Base-by-base conservation (phyloP, 2,797 vertebrate species). In the Esox masquinongy region DNA sequence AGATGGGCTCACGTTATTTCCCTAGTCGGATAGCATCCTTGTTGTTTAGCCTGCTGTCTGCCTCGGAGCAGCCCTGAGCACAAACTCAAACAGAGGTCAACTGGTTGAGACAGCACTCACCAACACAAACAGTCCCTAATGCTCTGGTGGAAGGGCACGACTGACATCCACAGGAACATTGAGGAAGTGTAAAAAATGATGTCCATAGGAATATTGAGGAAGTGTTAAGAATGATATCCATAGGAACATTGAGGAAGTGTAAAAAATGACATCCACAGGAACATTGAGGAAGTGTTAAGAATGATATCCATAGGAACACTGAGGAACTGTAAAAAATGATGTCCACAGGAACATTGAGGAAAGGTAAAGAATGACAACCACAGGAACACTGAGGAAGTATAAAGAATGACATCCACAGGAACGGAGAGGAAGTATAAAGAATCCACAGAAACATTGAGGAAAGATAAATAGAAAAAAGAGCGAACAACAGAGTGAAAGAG, bases 211-310 rank as follows among this genome's bases (percentile, higher is more conserved):
- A 34, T 1, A 68, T 8, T 39, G 29, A 39, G 14, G 31, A 68
- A 17, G 43, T 47, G 43, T 47, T 2, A 43, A 43, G 1, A 43
- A 11, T 43, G 43, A 4, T 1, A 43, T 11, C 43, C 11, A 36
- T 0, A 66, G 26, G 34, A 17, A 66, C 24, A 66, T 3, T 29
- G 63, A 31, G 63, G 16, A 26, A 1, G 63, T 17, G 11, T 6
- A 31, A 15, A 34, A 12, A 34, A 15, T 16, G 26, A 34, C 2
- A 36, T 43, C 61, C 26, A 36, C 5, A 34, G 63, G 16, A 0
- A 64, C 85, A 95, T 94, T 93, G 74, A 17, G n/a, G 2, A 11
- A 51, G 43, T 36, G 24, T 3, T 31, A 9, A 66, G 14, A 34
- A 7, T n/a, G 31, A 34, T 5, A 56, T 49, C 5, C 5, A 17